phyloP scores from a whole-genome alignment of 1,140 invertebrate genomes.

The Patella vulgata region DNA sequence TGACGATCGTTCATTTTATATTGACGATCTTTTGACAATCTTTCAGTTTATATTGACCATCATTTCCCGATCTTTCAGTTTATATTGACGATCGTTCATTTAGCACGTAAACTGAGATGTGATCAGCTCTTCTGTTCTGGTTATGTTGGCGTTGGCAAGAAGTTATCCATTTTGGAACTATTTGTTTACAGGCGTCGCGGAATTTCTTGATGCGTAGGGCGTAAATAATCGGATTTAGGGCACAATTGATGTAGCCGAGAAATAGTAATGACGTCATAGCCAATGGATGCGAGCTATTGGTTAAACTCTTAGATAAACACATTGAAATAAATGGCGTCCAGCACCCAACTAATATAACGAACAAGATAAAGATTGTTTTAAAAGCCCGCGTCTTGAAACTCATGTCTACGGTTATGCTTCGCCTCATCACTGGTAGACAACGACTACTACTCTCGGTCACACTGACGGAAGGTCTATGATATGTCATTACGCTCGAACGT shows the following conservation, averaged over 20 bases:
- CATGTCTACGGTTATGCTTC: background rate
- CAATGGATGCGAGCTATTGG: background rate
- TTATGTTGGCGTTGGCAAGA: background rate
- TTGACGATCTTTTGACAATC: too few species aligned
- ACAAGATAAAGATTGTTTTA: conserved; percentile 14
- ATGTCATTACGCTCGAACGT: too few species aligned
- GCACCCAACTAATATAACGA: background rate
- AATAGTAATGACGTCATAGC: background rate
- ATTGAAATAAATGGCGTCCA: conserved; percentile 1
- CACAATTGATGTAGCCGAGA: conserved; percentile 8
- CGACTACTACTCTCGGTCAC: background rate
- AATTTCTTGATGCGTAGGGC: conserved; percentile 7
- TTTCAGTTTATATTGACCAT: too few species aligned
- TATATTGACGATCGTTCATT: too few species aligned
- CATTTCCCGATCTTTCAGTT: too few species aligned
- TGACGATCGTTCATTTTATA: too few species aligned
- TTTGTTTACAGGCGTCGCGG: conserved; percentile 8
- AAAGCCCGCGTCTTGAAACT: conserved; percentile 8
- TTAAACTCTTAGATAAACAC: background rate
- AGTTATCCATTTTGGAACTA: background rate
- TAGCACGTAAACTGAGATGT: too few species aligned
- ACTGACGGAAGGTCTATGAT: background rate
- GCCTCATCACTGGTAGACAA: background rate
- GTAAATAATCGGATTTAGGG: conserved; percentile 8
- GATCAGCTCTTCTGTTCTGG: too few species aligned